A percentile compares a stretch with the other conserved stretches of the same genome.
Evolutionary conservation across 2,797 vertebrate species (phyloP).

Genomic region (Babyrousa celebensis): DNA sequence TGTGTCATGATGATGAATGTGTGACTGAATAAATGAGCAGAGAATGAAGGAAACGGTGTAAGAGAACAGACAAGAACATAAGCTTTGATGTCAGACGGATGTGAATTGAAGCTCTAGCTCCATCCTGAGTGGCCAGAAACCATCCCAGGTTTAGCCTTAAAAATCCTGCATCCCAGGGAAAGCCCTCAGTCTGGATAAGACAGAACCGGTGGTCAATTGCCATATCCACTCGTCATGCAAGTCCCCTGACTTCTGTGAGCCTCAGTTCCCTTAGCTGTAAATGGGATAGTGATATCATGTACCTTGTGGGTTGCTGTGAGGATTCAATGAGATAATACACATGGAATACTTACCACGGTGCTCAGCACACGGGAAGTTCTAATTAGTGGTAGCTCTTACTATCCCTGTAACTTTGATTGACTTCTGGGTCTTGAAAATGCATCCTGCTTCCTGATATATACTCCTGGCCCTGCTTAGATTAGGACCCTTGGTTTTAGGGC

Average conservation of each 20-base stretch:
- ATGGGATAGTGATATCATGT: too few relatives aligned
- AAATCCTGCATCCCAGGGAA: background rate
- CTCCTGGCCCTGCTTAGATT: background rate
- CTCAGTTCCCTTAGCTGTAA: background rate
- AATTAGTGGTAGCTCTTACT: background rate
- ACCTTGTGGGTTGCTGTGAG: accelerated
- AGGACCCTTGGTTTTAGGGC: background rate
- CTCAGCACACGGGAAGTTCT: background rate
- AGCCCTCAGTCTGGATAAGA: background rate
- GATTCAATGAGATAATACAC: accelerated
- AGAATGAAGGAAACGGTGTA: too few relatives aligned
- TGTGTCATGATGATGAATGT: background rate
- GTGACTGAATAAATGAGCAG: background rate
- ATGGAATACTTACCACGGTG: accelerated
- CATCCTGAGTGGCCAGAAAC: background rate
- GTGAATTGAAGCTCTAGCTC: background rate
- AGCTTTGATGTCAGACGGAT: background rate
- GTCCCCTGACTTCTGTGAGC: background rate
- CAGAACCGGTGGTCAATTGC: background rate
- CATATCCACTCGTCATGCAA: background rate
- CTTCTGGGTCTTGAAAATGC: background rate
- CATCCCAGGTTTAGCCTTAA: background rate
- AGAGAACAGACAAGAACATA: background rate
- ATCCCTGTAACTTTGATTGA: background rate
- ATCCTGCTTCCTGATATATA: background rate